phyloP scores from a whole-genome alignment of 2,113 vertebrate genomes.

The Nibea albiflora region DNA sequence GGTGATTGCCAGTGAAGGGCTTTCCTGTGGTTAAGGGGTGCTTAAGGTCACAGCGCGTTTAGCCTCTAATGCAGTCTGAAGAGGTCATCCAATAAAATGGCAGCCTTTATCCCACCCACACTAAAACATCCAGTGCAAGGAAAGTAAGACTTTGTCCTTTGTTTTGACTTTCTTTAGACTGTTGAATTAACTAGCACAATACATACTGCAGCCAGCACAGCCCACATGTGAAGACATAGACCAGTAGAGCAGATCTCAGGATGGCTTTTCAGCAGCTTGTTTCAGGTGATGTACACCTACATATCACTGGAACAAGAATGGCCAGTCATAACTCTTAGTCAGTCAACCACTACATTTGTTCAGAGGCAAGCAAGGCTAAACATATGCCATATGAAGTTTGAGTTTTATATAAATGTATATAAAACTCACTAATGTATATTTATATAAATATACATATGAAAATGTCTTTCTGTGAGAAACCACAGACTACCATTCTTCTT shows the following conservation, averaged over 20 bases:
- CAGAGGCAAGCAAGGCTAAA: not conserved
- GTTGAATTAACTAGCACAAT: not conserved
- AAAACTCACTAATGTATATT: too few relatives aligned
- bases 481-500: not conserved
- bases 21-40: slow-evolving; percentile 51
- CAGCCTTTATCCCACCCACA: slow-evolving; percentile 43
- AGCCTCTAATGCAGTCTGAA: slow-evolving; percentile 57
- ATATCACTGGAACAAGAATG: too few relatives aligned
- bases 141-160: slow-evolving; percentile 15
- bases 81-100: slow-evolving; percentile 54
- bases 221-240: not conserved
- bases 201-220: not conserved
- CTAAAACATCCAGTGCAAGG: slow-evolving; percentile 24
- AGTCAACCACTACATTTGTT: not conserved
- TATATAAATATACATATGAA: too few relatives aligned
- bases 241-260: not conserved
- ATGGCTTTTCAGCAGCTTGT: not conserved
- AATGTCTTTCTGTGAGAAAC: too few relatives aligned
- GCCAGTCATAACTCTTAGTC: too few relatives aligned
- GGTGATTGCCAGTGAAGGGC: slow-evolving; percentile 58
- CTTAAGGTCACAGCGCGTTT: slow-evolving; percentile 49
- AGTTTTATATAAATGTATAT: too few relatives aligned
- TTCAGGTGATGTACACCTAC: not conserved
- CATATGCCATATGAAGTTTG: too few relatives aligned
- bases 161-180: slow-evolving; percentile 22